A percentile compares a stretch with the other conserved stretches of the same genome.
phyloP scores from a whole-genome alignment of 2,888 invertebrate genomes.

The Linyphia triangularis region DNA sequence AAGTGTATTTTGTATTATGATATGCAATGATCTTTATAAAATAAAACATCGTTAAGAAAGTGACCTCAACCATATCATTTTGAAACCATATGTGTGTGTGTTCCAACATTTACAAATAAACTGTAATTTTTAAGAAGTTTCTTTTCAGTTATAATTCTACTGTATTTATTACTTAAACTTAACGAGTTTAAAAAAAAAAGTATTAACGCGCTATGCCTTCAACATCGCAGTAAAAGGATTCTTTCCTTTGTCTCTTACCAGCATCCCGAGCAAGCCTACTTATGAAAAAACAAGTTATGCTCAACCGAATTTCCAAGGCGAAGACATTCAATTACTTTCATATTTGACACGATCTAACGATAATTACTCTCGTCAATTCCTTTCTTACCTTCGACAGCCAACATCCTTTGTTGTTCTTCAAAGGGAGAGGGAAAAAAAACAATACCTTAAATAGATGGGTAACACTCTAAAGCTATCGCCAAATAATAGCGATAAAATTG shows the following conservation, averaged over 20 bases:
- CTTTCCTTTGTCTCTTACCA: neutral
- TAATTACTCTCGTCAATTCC: neutral
- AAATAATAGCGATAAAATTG: constrained; percentile 47
- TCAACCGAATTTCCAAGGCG: neutral
- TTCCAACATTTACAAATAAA: too few species aligned
- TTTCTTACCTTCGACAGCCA: neutral
- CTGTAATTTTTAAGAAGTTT: too few species aligned
- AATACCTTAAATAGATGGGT: neutral
- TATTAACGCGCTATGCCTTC: neutral
- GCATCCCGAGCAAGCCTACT: neutral
- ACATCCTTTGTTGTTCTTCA: too few species aligned
- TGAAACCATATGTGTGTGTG: too few species aligned
- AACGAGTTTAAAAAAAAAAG: too few species aligned
- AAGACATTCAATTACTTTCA: neutral
- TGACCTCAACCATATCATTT: too few species aligned
- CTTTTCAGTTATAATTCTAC: too few species aligned
- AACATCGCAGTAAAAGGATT: too few species aligned
- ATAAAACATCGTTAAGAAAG: too few species aligned
- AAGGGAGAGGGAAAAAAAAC: neutral
- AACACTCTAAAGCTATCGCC: constrained; percentile 4
- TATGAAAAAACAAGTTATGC: neutral
- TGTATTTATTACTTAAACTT: too few species aligned
- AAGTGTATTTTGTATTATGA: too few species aligned
- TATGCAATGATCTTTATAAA: too few species aligned
- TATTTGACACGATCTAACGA: neutral